Base-by-base conservation (phyloP, 1,140 invertebrate genomes). In the Tachypleus tridentatus region DNA sequence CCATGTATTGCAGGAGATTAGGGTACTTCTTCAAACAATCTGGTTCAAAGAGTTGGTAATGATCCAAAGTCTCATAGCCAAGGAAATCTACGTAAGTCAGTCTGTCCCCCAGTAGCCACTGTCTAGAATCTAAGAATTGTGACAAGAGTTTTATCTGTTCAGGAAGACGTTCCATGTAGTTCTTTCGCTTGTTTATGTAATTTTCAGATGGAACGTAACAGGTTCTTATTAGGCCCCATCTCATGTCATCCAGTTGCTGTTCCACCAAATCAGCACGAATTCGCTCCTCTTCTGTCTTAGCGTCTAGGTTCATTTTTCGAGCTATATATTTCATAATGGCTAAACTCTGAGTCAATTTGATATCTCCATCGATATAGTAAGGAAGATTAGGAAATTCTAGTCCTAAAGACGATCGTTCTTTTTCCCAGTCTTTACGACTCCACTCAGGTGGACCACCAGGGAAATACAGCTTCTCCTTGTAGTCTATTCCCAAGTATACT, bases 41-140 rank as follows among this genome's bases (percentile, higher is more conserved):
- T 77, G 73, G 11, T 74, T 70, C 11, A 82, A 68, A 9, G 74
- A 64, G 9, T 69, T 61, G 56, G n/a, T 76, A 73, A 49, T 76
- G 73, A 69, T 81, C 78, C 29, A 82, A 65, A 8, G 76, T 65
- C 63, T 82, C 80, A 71, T 79, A 80, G 51, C 79, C 66, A 49
- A 77, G 69, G 68, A 82, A 82, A 65, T 82, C 80, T 4, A 76
- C 76, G n/a, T 54, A 54, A 7, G 53, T 54, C 53, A 54, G 7
- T n/a, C 7, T 8, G 52, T 54, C 53, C 53, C 53, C 53, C 1
- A 54, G 7, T 7, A 54, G n/a, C 53, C 53, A 54, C 7, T 54
- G 7, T 8, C 53, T 7, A n/a, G 53, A 8, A 54, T n/a, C 53
- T n/a, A 54, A 54, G 53, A 8, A 54, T 54, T 54, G 7, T 7